Base-by-base conservation (phyloP, 2,113 vertebrate species). In the Micromys minutus region DNA sequence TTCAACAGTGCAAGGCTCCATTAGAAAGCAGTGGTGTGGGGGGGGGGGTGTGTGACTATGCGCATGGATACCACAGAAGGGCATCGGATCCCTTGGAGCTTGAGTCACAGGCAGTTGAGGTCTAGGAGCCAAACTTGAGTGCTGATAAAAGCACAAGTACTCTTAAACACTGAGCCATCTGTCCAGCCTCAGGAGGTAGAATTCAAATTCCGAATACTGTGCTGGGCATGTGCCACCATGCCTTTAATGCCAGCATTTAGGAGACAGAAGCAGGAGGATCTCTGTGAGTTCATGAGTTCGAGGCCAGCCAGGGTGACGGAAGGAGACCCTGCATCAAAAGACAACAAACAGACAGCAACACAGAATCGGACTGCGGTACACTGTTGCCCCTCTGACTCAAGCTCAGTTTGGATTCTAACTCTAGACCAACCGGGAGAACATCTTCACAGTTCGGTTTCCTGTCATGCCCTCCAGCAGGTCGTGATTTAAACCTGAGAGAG, bases 1-100 rank as follows among this genome's bases (percentile, higher is more conserved):
- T 19, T 42, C 5, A 34, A 13, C 1, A 52, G 34, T 1, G 19
- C 21, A 0, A 0, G 2, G n/a, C 34, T 79, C 24, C 63, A 13
- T 26, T 21, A 57, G 67, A 65, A 22, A 50, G 79, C 31, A 11
- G 22, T 5, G 4, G 1, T 24, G 19, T 47, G 61, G 0, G 24
- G 34, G 50, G 0, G 4, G 36, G 36, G n/a, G 12, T 36, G 8
- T 57, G 36, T 80, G 77, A 80, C 10, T 34, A 36, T 39, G 36
- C 21, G 52, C 36, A 4, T n/a, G 5, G 21, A 63, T 67, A 63
- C 24, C 50, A 80, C 34, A 80, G 36, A 34, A 80, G 50, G 77
- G 50, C 10, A 39, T 59, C 6, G 21, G 21, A 39, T 16, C 79
- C 22, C n/a, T 81, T 16, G n/a, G 12, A 81, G n/a, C 55, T 39